Conservation (phyloP, 2,797 vertebrate genomes). For the Hoplostethus mediterraneus region DNA sequence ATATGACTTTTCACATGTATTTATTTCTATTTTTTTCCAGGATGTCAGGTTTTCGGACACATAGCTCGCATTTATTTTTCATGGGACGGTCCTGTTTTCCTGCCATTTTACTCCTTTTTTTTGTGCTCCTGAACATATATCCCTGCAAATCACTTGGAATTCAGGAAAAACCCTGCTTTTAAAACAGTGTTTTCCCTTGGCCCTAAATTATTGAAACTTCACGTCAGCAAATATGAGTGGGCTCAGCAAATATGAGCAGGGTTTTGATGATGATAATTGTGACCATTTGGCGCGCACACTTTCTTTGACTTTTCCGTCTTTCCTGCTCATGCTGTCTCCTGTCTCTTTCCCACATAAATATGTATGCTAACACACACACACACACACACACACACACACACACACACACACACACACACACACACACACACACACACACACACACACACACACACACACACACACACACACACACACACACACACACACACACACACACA, state of each 20-base stretch:
- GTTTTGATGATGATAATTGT: slow-evolving; percentile 58
- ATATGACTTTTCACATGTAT: not conserved
- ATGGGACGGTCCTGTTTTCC: too few species aligned
- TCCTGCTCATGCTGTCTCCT: not conserved
- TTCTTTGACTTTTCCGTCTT: slow-evolving; percentile 2
- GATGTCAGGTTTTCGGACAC: too few species aligned
- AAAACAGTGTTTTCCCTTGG: slow-evolving; percentile 16
- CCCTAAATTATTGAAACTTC: slow-evolving; percentile 30
- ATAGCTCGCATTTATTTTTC: too few species aligned
- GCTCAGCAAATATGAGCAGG: slow-evolving; percentile 34
- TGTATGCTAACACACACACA: slow-evolving; percentile 8
- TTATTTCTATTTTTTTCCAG: too few species aligned
- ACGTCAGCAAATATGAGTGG: slow-evolving; percentile 26
- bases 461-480: slow-evolving; percentile 4
- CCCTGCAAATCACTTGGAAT: slow-evolving; percentile 20
- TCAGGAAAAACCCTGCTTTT: not conserved
- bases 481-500: not conserved
- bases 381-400: not conserved
- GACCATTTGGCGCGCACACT: slow-evolving; percentile 40
- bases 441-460: slow-evolving; percentile 8
- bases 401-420: too few species aligned
- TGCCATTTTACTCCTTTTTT: not conserved
- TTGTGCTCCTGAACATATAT: slow-evolving; percentile 7
- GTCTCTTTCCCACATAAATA: slow-evolving; percentile 29
- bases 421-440: not conserved